These are phyloP conservation scores for Carlito syrichta DNA, from an alignment of 2,113 vertebrate species.

Conservation along the genomic window DNA sequence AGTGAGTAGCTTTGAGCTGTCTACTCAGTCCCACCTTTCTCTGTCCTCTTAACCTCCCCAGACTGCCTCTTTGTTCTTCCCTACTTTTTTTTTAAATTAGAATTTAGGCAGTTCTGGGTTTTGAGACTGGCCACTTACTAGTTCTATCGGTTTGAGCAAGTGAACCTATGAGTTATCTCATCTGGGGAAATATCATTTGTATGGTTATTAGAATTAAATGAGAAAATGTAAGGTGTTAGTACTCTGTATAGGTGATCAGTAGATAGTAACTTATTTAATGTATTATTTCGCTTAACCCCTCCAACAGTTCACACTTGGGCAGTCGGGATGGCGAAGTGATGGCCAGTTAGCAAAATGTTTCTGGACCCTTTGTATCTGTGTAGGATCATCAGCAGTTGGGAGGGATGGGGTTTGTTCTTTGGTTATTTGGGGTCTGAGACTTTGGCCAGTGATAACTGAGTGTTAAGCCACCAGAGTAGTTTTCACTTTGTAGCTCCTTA, in stretches of 20 bases:
- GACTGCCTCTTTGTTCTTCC: not conserved
- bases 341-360: not conserved
- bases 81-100: not conserved
- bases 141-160: not conserved
- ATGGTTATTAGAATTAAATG: conserved; percentile 19
- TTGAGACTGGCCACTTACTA: not conserved
- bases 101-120: not conserved
- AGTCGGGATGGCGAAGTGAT: not conserved
- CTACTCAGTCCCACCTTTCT: not conserved
- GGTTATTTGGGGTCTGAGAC: not conserved
- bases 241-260: not conserved
- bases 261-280: conserved; percentile 32
- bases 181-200: not conserved
- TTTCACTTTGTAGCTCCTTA: not conserved
- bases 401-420: not conserved
- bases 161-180: not conserved
- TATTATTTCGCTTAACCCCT: not conserved
- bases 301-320: not conserved
- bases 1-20: not conserved
- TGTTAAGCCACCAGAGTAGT: not conserved
- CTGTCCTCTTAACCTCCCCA: not conserved
- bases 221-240: conserved; percentile 23
- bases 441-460: not conserved
- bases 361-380: not conserved
- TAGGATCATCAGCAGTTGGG: not conserved